A percentile compares a stretch with the other conserved stretches of the same genome.
These are phyloP conservation scores for Camponotus fellah DNA, from an alignment of 2,888 invertebrate genomes.

Conservation along the genomic window DNA sequence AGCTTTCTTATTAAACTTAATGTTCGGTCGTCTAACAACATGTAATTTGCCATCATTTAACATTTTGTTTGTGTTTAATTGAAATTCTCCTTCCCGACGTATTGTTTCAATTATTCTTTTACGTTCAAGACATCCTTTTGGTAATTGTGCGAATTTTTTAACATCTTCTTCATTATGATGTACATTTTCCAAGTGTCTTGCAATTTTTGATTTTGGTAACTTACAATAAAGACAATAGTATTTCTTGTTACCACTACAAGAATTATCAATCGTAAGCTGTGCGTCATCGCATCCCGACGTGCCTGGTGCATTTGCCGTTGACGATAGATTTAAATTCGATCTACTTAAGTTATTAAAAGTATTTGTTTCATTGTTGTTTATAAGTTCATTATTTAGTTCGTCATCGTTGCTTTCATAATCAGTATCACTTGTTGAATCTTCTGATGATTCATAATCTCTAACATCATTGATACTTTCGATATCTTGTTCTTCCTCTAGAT, in stretches of 20 bases:
- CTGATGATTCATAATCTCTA: background rate
- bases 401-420: slow-evolving; percentile 17
- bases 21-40: too few relatives aligned
- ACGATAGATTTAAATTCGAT: background rate
- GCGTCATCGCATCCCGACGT: slow-evolving; percentile 8
- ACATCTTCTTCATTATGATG: too few relatives aligned
- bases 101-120: too few relatives aligned
- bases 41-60: too few relatives aligned
- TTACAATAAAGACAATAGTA: slow-evolving; percentile 13
- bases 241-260: slow-evolving; percentile 8
- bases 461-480: background rate
- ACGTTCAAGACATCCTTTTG: too few relatives aligned
- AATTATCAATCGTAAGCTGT: background rate
- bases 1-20: too few relatives aligned
- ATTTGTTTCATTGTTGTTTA: background rate
- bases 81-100: too few relatives aligned
- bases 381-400: too few relatives aligned
- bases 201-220: too few relatives aligned
- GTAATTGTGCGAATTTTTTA: too few relatives aligned
- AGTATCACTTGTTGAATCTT: background rate
- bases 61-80: too few relatives aligned
- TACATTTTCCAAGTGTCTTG: too few relatives aligned
- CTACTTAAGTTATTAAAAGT: background rate
- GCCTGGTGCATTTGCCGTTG: slow-evolving; percentile 11
- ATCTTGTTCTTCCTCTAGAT: background rate